Evolutionary conservation across 2,797 vertebrate species (phyloP), one percentile per base, ranked within the genome.

Genomic region (Melanotaenia nigrans): DNA sequence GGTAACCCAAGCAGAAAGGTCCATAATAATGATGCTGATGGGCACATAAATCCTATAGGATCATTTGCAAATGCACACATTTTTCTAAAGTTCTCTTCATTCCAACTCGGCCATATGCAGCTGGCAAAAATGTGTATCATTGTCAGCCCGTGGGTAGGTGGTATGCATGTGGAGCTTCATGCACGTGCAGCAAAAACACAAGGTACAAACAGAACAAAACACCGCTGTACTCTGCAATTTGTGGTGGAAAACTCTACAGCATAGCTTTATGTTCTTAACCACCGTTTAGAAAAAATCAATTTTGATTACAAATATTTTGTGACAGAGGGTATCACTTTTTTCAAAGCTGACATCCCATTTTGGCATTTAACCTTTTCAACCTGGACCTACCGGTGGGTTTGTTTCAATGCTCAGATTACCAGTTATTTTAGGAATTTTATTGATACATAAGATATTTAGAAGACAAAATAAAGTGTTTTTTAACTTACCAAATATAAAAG

Each of bases 121-220:
- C n/a, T 54, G 9, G 32, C 28, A 59, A 22, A 68, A 53, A 72
- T 28, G 45, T 65, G 49, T 49, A 59, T 32, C 8, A 11, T 58
- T 61, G 65, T 77, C 75, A 68, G 45, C 28, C 36, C 36, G 53
- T 47, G 71, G 36, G 77, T 85, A 75, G 80, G 76, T 74, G 76
- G 71, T 73, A 70, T 54, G 64, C 66, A 77, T 51, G 68, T 64
- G 75, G 61, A 65, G 36, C 70, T 56, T 66, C 3, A 25, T 45
- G 60, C 72, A 77, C 9, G n/a, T 73, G 67, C 36, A 68, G 68
- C 13, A 69, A 67, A 78, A 78, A 71, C 45, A 71, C 61, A 53
- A 59, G 60, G 78, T 38, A 61, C 78, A 82, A 85, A 85, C 73
- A 74, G 35, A 56, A 33, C 62, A 66, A 73, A 81, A 79, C 67